phyloP scores from a whole-genome alignment of 2,113 vertebrate genomes.

The Poecile atricapillus region DNA sequence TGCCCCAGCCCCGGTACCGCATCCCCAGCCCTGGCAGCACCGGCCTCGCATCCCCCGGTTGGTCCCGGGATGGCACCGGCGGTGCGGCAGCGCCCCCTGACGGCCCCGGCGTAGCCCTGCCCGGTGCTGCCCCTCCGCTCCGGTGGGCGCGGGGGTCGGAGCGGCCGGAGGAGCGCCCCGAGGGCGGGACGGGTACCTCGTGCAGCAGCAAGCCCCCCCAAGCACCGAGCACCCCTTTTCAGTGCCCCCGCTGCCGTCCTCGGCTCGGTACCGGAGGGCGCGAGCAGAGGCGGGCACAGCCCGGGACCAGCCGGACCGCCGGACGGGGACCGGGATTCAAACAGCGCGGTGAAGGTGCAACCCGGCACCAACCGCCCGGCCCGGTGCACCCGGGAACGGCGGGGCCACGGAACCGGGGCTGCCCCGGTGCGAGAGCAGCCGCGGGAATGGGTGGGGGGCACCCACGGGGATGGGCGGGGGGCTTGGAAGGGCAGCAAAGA shows the following conservation, averaged over 20 bases:
- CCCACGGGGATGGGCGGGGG: background rate
- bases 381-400: background rate
- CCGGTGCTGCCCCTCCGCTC: background rate
- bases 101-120: background rate
- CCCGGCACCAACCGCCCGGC: background rate
- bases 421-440: background rate
- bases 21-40: background rate
- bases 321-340: background rate
- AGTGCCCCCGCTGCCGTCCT: background rate
- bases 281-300: background rate
- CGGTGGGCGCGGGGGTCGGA: background rate
- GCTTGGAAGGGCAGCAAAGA: background rate
- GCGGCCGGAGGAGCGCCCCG: no score
- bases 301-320: background rate
- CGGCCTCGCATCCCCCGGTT: background rate
- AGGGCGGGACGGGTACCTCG: accelerated
- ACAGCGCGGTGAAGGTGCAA: background rate
- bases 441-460: background rate
- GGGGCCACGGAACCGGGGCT: background rate
- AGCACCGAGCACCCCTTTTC: background rate
- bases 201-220: background rate
- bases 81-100: background rate
- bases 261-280: background rate
- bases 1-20: no score
- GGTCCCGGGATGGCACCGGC: background rate